Percentiles rank a stretch among this genome's conserved stretches.
These are phyloP conservation scores for Hoplodrina blanda DNA, from an alignment of 2,888 invertebrate species.

Conservation along the genomic window DNA sequence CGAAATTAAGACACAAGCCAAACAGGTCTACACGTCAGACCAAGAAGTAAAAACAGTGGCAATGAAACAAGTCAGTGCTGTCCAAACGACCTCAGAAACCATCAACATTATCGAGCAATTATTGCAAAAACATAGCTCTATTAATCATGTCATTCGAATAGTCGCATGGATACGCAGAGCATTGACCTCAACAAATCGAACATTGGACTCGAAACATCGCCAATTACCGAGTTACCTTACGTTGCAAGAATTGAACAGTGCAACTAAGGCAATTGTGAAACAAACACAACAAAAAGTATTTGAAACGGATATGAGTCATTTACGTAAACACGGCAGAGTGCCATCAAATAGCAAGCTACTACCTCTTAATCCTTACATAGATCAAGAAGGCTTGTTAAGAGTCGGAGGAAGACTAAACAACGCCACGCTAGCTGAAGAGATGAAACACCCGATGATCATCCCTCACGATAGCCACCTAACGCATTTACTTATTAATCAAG, in stretches of 20 bases:
- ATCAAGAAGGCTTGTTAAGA: no score
- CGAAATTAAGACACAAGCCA: no score
- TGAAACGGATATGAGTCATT: neutral
- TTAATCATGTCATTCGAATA: slow-evolving; percentile 3
- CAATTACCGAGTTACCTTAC: slow-evolving; percentile 6
- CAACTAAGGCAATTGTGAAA: slow-evolving; percentile 10
- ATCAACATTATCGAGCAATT: slow-evolving; percentile 3
- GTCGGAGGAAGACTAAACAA: no score
- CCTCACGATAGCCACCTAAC: no score
- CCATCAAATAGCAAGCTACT: no score
- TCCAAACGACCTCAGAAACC: neutral
- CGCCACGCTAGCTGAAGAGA: no score
- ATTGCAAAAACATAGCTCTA: slow-evolving; percentile 7
- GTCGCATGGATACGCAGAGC: slow-evolving; percentile 17
- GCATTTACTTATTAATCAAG: slow-evolving; percentile 5
- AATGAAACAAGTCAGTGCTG: slow-evolving; percentile 3
- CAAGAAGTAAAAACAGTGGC: no score
- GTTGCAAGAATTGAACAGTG: slow-evolving; percentile 13
- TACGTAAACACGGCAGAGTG: no score
- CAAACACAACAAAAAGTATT: slow-evolving; percentile 6
- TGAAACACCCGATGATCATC: no score
- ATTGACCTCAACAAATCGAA: no score
- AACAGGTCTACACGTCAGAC: no score
- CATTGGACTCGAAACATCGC: slow-evolving; percentile 4
- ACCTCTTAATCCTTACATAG: no score